Evolutionary conservation across 2,113 vertebrate genomes (phyloP).

Genomic region (Plecturocebus donacophilus): DNA sequence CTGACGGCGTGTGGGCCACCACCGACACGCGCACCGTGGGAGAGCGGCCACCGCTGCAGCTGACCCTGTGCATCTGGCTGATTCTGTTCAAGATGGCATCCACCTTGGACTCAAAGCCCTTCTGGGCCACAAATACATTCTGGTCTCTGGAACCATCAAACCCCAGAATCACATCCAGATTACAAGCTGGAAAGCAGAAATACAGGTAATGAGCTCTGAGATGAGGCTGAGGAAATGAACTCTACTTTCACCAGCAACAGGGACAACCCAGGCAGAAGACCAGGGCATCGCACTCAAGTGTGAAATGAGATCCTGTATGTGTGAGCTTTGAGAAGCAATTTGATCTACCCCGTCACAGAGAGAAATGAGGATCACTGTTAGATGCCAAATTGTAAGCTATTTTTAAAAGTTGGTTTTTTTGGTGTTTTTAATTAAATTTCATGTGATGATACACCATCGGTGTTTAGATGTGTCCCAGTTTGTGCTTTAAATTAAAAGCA

Average conservation of each 20-base stretch:
- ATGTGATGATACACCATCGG: fast-evolving
- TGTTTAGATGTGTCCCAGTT: not conserved
- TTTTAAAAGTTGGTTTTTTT: not conserved
- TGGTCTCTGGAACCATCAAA: slow-evolving; percentile 91
- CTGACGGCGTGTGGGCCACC: slow-evolving; percentile 85
- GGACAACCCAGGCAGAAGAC: fast-evolving
- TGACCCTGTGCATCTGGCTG: slow-evolving; percentile 90
- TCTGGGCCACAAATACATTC: slow-evolving; percentile 91
- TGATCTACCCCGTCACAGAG: not conserved
- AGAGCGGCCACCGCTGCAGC: slow-evolving; percentile 88
- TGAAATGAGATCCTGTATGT: fast-evolving
- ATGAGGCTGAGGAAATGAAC: fast-evolving
- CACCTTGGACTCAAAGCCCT: slow-evolving; percentile 89
- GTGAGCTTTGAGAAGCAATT: not conserved
- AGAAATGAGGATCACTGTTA: fast-evolving
- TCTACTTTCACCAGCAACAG: fast-evolving
- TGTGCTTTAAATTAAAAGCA: not conserved
- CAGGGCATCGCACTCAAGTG: fast-evolving
- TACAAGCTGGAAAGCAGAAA: slow-evolving; percentile 86
- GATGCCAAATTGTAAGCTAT: not conserved
- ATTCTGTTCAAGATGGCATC: slow-evolving; percentile 89
- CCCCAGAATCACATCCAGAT: slow-evolving; percentile 94
- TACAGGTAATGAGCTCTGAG: not conserved
- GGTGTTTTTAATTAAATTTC: not conserved
- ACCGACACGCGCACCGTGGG: slow-evolving; percentile 90